Base-by-base conservation (phyloP, 2,113 vertebrate species). In the Ptychochromis oligacanthus region DNA sequence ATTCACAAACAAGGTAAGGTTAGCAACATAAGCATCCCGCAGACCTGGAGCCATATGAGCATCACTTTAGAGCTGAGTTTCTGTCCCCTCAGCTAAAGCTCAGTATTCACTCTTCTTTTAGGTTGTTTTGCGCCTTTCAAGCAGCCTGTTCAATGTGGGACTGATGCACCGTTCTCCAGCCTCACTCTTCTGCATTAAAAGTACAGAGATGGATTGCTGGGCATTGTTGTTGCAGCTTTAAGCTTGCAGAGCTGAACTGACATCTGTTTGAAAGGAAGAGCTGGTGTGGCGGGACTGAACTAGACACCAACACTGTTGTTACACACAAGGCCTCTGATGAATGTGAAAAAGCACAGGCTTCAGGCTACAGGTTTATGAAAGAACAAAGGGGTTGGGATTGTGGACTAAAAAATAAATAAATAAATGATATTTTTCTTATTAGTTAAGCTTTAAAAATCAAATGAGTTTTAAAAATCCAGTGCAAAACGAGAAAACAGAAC, bases 181-280 rank as follows among this genome's bases (percentile, higher is more conserved):
- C 46, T 54, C 67, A 34, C 2, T 46, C 26, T 28, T 26, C 67
- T 54, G 26, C 49, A 24, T 34, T 54, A 54, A 52, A 54, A 72
- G 67, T 54, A 72, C 67, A 54, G 46, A 72, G 67, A 72, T 54
- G 46, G 26, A 54, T 54, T 52, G 67, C 0, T 6, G 26, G 11
- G 4, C 67, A 72, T 72, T 72, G 67, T 72, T 34, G 46, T 54
- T 72, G 67, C 6, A 54, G 46, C 26, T 31, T 72, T 72, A 72
- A 34, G 67, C 18, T 46, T 54, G 67, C 67, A n/a, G 46, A 72
- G 67, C 67, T 72, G 46, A 72, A 72, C 67, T 72, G 67, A 72
- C 52, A 40, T 52, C 67, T 72, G 67, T 54, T 12, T 72, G 67
- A 72, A 72, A 72, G 26, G 46, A 17, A 54, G 43, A 52, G 46